A percentile compares a stretch with the other conserved stretches of the same genome.
Evolutionary conservation across 1,140 invertebrate species (phyloP).

Genomic region (Ctenoplectra terminalis): DNA sequence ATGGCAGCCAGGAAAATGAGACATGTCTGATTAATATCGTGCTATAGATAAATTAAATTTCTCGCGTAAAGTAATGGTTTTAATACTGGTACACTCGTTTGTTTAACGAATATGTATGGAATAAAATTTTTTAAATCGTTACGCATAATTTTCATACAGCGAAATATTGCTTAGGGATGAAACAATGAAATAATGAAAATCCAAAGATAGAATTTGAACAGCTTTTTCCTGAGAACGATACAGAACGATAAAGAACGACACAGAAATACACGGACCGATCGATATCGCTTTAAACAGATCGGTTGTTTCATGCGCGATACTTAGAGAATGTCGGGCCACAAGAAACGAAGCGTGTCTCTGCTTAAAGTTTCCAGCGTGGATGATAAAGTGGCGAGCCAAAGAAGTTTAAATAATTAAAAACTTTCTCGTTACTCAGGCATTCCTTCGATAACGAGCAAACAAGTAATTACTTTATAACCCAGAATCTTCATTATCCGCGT

Average conservation of each 20-base stretch:
- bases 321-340: not conserved
- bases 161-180: not conserved
- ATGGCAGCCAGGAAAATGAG: conserved; percentile 14
- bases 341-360: not conserved
- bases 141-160: too few species aligned
- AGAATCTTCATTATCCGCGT: not conserved
- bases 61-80: not conserved
- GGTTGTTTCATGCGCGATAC: not conserved
- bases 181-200: not conserved
- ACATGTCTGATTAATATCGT: conserved; percentile 15
- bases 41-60: conserved; percentile 18
- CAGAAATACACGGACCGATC: not conserved
- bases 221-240: not conserved
- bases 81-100: too few species aligned
- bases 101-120: not conserved
- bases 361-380: not conserved
- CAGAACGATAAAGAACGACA: not conserved
- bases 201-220: not conserved
- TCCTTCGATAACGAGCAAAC: not conserved
- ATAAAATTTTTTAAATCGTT: not conserved
- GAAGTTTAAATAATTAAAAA: conserved; percentile 34
- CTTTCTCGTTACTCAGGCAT: not conserved
- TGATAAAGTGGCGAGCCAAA: not conserved
- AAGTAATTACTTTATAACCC: conserved; percentile 6
- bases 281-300: conserved; percentile 9